Evolutionary conservation across 2,888 invertebrate genomes (phyloP).

Genomic region (Trichopoda pennipes): DNA sequence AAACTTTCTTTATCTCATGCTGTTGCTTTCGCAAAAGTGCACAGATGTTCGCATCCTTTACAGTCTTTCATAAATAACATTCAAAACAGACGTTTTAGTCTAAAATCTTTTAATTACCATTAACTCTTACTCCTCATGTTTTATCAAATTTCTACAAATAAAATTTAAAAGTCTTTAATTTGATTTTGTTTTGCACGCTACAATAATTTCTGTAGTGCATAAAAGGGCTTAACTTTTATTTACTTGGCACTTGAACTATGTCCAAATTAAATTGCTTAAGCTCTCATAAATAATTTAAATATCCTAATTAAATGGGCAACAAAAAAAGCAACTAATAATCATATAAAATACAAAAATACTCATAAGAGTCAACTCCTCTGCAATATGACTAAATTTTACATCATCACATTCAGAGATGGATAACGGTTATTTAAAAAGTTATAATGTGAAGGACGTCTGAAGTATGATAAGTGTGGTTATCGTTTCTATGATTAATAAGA

Average conservation of each 20-base stretch:
- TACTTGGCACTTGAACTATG: conserved; percentile 40
- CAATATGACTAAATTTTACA: conserved; percentile 30
- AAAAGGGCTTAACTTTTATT: conserved; percentile 37
- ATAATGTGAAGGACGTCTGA: background rate
- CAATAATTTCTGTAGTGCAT: background rate
- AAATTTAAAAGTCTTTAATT: background rate
- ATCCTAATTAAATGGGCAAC: conserved; percentile 54
- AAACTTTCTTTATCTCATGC: too few species aligned
- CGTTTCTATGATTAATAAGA: too few species aligned
- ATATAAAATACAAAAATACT: background rate
- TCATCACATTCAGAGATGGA: conserved; percentile 12
- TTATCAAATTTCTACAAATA: too few species aligned
- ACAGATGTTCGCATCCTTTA: too few species aligned
- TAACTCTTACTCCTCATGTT: too few species aligned
- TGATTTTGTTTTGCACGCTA: background rate
- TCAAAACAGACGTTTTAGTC: too few species aligned
- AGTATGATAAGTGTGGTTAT: too few species aligned
- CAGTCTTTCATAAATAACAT: too few species aligned
- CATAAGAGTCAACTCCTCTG: conserved; percentile 17
- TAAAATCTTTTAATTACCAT: too few species aligned
- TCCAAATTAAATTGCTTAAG: conserved; percentile 34
- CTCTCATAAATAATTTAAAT: conserved; percentile 48
- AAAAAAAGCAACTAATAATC: background rate
- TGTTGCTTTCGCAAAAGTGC: too few species aligned
- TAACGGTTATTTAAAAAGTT: background rate